Base-by-base conservation (phyloP, 2,888 invertebrate species). In the Acrobasis repandana region DNA sequence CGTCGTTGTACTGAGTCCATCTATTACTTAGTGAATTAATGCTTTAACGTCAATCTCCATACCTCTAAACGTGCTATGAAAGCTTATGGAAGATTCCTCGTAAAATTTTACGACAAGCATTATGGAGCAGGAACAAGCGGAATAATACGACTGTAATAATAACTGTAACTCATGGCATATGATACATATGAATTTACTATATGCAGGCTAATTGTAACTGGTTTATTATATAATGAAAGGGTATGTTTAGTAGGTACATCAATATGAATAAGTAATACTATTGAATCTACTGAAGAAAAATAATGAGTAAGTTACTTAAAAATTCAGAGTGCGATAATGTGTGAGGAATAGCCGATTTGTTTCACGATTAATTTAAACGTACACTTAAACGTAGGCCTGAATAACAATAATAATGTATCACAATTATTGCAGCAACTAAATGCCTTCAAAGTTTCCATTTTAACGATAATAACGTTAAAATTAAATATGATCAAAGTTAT, bases 71-170 rank as follows among this genome's bases (percentile, higher is more conserved):
- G 75, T 67, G 73, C 74, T 81, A 82, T 81, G 80, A 79, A 77
- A 80, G 77, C 82, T 80, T 80, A 81, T 77, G 78, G 82, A 82
- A 86, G 80, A 85, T 83, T 79, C 70, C 69, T 75, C 82, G 72
- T 88, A 86, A 88, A 86, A 86, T 85, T 86, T 86, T 83, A 87
- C 73, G 82, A 81, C 72, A 66, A 76, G 73, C 80, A 82, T 82
- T 82, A 85, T 76, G 75, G 9, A 76, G 70, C 74, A 69, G 73
- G 72, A 82, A 81, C 82, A 82, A 80, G 78, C 78, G 71, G 73
- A 75, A 76, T 73, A 66, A 68, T 76, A 77, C 73, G 69, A 72
- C 71, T 69, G 71, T 79, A 76, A 79, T 81, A 74, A 76, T 78
- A 78, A 75, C 74, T 73, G 77, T 77, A 73, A 82, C 77, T 79